Evolutionary conservation across 2,888 invertebrate species (phyloP), one percentile per base, ranked within the genome.

Genomic region (Liopterus haemorrhoidalis): DNA sequence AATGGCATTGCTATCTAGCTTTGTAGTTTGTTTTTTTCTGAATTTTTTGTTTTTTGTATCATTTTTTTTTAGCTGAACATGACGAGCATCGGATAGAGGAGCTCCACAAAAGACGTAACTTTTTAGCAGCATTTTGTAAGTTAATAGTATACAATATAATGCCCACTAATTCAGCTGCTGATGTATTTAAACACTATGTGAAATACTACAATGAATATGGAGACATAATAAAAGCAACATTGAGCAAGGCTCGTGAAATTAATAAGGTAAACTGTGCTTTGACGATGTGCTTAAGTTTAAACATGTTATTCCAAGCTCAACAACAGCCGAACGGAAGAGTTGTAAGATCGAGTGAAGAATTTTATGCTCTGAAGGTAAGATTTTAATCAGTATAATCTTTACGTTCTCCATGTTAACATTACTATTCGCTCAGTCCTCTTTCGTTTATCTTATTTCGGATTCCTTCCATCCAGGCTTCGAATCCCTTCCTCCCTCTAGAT

Each of bases 131-230:
- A 14, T 99, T 91, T 70, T 96, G 95, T 72, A 99, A 99, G 71
- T 75, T 99, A 36, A 87, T 97, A 58, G 93, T 97, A 40, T 97
- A 97, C 74, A 97, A 96, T 67, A 89, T 96, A 55, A 81, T 97
- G 67, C 92, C 91, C 19, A 89, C 95, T 1, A 82, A 86, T 63
- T 79, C 88, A 57, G 94, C 93, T 9, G 88, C 94, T 0, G 90
- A 92, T 65, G 86, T 99, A 46, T 95, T 99, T 70, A 93, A 94
- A 66, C 91, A 96, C 67, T 99, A 99, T 68, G 92, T 95, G 48
- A 93, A 91, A 82, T 95, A 91, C 67, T 95, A 95, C 70, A 93
- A 94, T 66, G 95, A 97, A 70, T 97, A 95, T 70, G 96, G 97
- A 37, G 97, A 97, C 69, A 96, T 97, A 39, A 86, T 99, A 55